Percentiles rank a stretch among this genome's conserved stretches.
Conservation (phyloP, 1,140 invertebrate genomes). For the Cydia splendana region DNA sequence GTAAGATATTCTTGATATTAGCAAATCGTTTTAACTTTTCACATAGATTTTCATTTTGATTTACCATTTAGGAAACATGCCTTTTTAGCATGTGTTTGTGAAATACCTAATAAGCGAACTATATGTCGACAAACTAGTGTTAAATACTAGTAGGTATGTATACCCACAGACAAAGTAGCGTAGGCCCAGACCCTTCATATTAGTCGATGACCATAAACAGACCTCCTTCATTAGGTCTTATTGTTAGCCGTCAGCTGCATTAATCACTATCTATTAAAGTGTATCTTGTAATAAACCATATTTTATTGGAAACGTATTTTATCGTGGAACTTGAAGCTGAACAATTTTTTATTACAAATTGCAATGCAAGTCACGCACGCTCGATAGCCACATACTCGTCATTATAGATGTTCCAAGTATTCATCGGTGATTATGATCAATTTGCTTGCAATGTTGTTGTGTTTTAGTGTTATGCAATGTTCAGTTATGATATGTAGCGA, state of each 20-base stretch:
- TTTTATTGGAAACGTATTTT: slow-evolving; percentile 10
- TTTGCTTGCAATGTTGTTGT: slow-evolving; percentile 31
- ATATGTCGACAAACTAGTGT: background rate
- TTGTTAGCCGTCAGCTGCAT: slow-evolving; percentile 14
- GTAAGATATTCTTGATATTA: too few relatives aligned
- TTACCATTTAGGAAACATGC: background rate
- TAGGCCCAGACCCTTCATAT: background rate
- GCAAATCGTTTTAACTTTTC: background rate
- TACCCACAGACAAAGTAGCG: background rate
- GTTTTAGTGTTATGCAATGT: slow-evolving; percentile 24
- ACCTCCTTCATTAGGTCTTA: slow-evolving; percentile 7
- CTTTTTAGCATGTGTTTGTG: slow-evolving; percentile 1
- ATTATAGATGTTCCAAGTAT: slow-evolving; percentile 25
- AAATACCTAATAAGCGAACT: background rate
- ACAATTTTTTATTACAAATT: slow-evolving; percentile 24
- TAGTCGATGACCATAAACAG: slow-evolving; percentile 9
- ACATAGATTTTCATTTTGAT: background rate
- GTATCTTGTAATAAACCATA: slow-evolving; percentile 1
- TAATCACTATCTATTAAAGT: slow-evolving; percentile 27
- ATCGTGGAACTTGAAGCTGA: background rate
- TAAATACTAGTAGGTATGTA: background rate
- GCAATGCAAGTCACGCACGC: slow-evolving; percentile 28
- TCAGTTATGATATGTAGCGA: background rate
- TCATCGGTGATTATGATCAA: slow-evolving; percentile 26
- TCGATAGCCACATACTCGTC: slow-evolving; percentile 13